These are phyloP conservation scores for Semicossyphus pulcher DNA, from an alignment of 2,113 vertebrate species.

Conservation along the genomic window DNA sequence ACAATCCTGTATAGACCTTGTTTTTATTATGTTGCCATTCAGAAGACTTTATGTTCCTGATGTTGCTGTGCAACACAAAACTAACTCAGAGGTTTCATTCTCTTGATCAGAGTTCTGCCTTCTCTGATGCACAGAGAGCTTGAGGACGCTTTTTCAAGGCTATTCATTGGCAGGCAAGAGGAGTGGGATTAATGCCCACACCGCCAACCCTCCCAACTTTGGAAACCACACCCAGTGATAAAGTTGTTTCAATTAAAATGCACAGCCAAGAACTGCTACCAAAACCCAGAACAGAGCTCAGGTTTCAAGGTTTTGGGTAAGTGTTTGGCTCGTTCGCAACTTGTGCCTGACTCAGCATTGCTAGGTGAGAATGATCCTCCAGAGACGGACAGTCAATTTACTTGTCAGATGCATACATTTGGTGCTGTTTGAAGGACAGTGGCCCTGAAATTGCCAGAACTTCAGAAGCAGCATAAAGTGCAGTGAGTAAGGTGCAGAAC, in stretches of 20 bases:
- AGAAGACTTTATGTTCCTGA: constrained; percentile 72
- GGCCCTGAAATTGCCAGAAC: constrained; percentile 44
- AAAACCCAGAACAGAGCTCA: neutral
- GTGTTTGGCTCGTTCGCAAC: no score
- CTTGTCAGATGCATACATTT: constrained; percentile 84
- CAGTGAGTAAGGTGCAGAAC: constrained; percentile 70
- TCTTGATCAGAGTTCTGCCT: no score
- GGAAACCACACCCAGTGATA: neutral
- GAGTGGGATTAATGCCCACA: neutral
- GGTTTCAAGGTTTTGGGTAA: neutral
- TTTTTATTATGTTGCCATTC: constrained; percentile 66
- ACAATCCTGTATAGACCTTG: constrained; percentile 23
- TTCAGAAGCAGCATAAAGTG: constrained; percentile 51
- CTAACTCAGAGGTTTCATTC: no score
- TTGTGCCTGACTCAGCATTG: constrained; percentile 92
- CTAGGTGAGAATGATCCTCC: constrained; percentile 89
- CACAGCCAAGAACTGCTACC: neutral
- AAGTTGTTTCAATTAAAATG: no score
- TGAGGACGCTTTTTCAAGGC: no score
- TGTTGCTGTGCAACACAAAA: no score
- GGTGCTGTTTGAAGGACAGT: constrained; percentile 19
- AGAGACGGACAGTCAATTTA: constrained; percentile 85
- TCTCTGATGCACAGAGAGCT: neutral
- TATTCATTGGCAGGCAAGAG: no score
- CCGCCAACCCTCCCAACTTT: neutral